These are phyloP conservation scores for Pelobates cultripes DNA, from an alignment of 2,797 vertebrate genomes.

Conservation along the genomic window DNA sequence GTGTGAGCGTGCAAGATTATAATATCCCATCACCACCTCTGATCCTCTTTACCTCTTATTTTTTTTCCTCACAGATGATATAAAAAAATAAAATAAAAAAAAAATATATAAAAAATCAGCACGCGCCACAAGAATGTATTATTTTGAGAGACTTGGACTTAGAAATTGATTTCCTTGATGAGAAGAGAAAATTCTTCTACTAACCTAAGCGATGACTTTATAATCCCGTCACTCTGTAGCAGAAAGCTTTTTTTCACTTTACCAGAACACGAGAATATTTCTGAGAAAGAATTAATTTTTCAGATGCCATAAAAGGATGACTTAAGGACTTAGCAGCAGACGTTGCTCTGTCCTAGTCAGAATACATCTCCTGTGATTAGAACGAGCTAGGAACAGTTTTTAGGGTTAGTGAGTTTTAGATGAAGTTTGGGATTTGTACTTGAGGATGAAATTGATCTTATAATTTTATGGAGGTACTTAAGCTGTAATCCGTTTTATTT, in stretches of 20 bases:
- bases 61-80: conserved; percentile 77
- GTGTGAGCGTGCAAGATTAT: conserved; percentile 81
- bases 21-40: conserved; percentile 79
- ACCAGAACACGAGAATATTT: conserved; percentile 76
- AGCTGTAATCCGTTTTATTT: conserved; percentile 65
- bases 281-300: conserved; percentile 82
- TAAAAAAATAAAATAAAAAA: conserved; percentile 51
- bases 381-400: conserved; percentile 67
- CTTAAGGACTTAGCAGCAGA: conserved; percentile 71
- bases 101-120: conserved; percentile 56
- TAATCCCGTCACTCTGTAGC: conserved; percentile 77
- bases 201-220: conserved; percentile 76
- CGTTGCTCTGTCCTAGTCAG: conserved; percentile 65
- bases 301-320: conserved; percentile 72
- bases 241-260: conserved; percentile 67
- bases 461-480: conserved; percentile 73
- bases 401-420: conserved; percentile 70
- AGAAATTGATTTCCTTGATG: conserved; percentile 84
- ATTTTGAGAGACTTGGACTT: conserved; percentile 83
- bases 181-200: conserved; percentile 80
- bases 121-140: conserved; percentile 78
- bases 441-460: conserved; percentile 71
- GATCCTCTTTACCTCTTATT: conserved; percentile 84
- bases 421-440: conserved; percentile 70
- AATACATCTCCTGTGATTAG: conserved; percentile 72